These are phyloP conservation scores for Manacus vitellinus DNA, from an alignment of 2,113 vertebrate species.

Conservation along the genomic window DNA sequence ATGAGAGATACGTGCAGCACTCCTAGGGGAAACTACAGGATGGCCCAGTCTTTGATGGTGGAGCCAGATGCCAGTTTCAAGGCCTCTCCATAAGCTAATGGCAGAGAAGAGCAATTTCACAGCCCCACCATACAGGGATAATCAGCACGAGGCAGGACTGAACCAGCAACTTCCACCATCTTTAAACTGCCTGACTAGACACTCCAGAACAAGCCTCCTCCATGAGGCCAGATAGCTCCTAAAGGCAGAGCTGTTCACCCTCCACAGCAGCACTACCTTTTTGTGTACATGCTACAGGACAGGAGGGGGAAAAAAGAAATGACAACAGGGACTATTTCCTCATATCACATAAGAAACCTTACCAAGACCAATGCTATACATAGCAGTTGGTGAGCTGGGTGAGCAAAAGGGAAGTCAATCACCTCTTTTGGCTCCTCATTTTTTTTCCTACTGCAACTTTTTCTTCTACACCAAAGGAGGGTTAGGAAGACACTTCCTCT, in stretches of 20 bases:
- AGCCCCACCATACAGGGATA: neutral
- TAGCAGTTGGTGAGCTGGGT: neutral
- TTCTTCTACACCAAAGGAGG: neutral
- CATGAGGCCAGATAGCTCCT: neutral
- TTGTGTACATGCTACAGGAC: accelerated
- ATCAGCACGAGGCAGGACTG: accelerated
- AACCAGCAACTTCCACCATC: neutral
- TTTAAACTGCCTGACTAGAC: neutral
- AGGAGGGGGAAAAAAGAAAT: accelerated
- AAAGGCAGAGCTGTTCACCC: neutral
- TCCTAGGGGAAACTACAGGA: neutral
- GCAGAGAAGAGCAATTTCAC: neutral
- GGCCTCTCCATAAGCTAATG: neutral
- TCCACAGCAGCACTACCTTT: neutral
- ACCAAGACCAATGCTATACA: neutral
- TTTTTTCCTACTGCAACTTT: neutral
- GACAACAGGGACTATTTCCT: neutral
- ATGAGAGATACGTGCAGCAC: neutral
- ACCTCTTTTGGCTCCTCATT: neutral
- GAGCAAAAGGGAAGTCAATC: neutral
- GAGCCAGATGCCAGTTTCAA: neutral
- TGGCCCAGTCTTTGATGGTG: neutral
- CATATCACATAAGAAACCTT: neutral
- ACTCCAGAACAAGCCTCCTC: neutral
- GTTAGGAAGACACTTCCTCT: neutral